Evolutionary conservation across 2,888 invertebrate genomes (phyloP).

Genomic region (Eudasyphora cyanicolor): DNA sequence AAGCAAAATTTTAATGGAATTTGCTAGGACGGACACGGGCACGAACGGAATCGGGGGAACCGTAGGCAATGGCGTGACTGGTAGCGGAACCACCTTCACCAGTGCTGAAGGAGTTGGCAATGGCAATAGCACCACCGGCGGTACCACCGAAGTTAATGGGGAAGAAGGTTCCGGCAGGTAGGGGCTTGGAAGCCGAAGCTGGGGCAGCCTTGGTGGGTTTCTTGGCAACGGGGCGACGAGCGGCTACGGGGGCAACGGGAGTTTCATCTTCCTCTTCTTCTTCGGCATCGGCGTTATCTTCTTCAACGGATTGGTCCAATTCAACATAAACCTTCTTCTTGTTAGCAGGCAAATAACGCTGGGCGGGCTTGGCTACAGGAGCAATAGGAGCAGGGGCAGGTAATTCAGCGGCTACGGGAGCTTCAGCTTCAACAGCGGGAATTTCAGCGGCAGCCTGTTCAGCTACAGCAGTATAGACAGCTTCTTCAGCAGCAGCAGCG

Average conservation of each 20-base stretch:
- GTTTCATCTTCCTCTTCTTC: conserved; percentile 64
- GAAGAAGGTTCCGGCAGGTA: conserved; percentile 79
- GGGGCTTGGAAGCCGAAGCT: conserved; percentile 67
- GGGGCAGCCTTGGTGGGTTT: conserved; percentile 68
- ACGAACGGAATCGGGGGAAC: conserved; percentile 76
- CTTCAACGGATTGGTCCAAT: conserved; percentile 75
- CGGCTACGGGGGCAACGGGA: conserved; percentile 69
- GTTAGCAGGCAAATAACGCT: conserved; percentile 77
- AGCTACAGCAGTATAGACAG: conserved; percentile 61
- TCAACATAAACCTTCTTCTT: conserved; percentile 77
- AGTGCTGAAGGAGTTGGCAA: conserved; percentile 80
- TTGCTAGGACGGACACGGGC: conserved; percentile 74
- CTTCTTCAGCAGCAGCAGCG: conserved; percentile 64
- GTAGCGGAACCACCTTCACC: conserved; percentile 79
- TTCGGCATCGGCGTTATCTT: conserved; percentile 72
- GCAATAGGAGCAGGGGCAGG: conserved; percentile 75
- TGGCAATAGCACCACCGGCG: conserved; percentile 79
- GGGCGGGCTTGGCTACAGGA: conserved; percentile 71
- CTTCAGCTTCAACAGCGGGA: conserved; percentile 50
- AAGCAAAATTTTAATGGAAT: conserved; percentile 67
- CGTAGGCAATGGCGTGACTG: conserved; percentile 80
- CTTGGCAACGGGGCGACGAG: conserved; percentile 74
- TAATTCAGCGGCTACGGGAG: conserved; percentile 68
- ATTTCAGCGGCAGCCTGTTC: conserved; percentile 61
- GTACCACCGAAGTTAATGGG: conserved; percentile 79